Percentiles rank a stretch among this genome's conserved stretches.
Evolutionary conservation across 2,888 invertebrate species (phyloP).

Genomic region (Caenorhabditis imperialis): DNA sequence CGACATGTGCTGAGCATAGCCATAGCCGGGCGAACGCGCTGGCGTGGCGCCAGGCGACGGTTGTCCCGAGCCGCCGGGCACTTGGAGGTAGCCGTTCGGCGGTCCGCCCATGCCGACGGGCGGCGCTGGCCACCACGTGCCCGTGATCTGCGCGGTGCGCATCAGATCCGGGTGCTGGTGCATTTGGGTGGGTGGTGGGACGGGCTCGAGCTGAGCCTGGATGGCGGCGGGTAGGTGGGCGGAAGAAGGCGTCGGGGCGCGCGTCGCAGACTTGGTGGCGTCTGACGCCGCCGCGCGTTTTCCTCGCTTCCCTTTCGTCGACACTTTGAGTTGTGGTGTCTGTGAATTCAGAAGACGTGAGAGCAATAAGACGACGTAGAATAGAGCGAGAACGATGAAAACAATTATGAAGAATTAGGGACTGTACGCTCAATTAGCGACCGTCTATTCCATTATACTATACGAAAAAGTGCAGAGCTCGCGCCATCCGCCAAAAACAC

Average conservation of each 20-base stretch:
- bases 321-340: slow-evolving; percentile 36
- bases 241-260: slow-evolving; percentile 12
- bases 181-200: slow-evolving; percentile 39
- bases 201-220: slow-evolving; percentile 35
- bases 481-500: slow-evolving; percentile 24
- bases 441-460: slow-evolving; percentile 2
- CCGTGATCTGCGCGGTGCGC: slow-evolving; percentile 22
- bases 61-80: slow-evolving; percentile 11
- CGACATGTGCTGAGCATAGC: slow-evolving; percentile 23
- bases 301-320: slow-evolving; percentile 41
- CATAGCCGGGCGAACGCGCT: slow-evolving; percentile 29
- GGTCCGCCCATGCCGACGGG: not conserved
- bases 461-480: slow-evolving; percentile 23
- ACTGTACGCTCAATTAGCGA: slow-evolving; percentile 12
- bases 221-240: slow-evolving; percentile 26
- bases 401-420: not conserved
- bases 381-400: slow-evolving; percentile 2
- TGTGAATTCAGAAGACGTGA: no score
- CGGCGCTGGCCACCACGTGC: slow-evolving; percentile 21
- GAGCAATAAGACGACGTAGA: not conserved
- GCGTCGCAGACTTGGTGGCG: slow-evolving; percentile 1
- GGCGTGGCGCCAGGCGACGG: slow-evolving; percentile 25
- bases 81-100: slow-evolving; percentile 32
- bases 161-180: slow-evolving; percentile 30
- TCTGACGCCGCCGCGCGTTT: slow-evolving; percentile 4